Conservation (phyloP, 1,140 invertebrate genomes). For the Chymomyza costata region DNA sequence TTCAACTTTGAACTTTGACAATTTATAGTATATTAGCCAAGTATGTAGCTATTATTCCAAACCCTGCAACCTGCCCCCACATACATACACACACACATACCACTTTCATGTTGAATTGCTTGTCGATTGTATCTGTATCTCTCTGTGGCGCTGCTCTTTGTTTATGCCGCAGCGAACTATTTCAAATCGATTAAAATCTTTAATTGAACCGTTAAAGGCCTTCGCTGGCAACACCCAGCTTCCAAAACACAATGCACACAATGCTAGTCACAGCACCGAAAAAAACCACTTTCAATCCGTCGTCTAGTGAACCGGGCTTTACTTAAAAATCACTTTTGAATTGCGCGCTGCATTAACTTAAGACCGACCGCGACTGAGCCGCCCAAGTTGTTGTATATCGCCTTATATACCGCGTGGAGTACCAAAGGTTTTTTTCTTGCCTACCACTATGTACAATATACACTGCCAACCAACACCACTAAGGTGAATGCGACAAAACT, state of each 20-base stretch:
- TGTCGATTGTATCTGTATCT: constrained; percentile 10
- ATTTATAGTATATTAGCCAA: neutral
- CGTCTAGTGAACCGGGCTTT: constrained; percentile 56
- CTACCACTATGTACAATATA: constrained; percentile 19
- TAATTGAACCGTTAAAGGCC: constrained; percentile 59
- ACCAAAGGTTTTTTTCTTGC: constrained; percentile 53
- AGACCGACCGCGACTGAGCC: constrained; percentile 65
- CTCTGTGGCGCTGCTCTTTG: constrained; percentile 9
- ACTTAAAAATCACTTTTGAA: constrained; percentile 1
- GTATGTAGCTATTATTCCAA: neutral
- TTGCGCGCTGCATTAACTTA: constrained; percentile 45
- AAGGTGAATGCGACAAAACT: constrained; percentile 42
- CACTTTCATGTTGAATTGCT: constrained; percentile 53
- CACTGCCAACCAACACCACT: constrained; percentile 4
- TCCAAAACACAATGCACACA: constrained; percentile 21
- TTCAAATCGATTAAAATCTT: constrained; percentile 58
- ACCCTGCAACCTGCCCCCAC: constrained; percentile 1
- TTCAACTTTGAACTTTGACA: constrained; percentile 51
- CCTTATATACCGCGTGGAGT: constrained; percentile 65
- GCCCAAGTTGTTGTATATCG: constrained; percentile 69
- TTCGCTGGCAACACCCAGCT: constrained; percentile 65
- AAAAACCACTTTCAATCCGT: constrained; percentile 63
- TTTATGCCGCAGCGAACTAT: constrained; percentile 34
- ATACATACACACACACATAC: constrained; percentile 44
- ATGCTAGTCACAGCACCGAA: constrained; percentile 14